Percentiles rank a stretch among this genome's conserved stretches.
phyloP scores from a whole-genome alignment of 1,140 invertebrate genomes.

The Tachypleus tridentatus region DNA sequence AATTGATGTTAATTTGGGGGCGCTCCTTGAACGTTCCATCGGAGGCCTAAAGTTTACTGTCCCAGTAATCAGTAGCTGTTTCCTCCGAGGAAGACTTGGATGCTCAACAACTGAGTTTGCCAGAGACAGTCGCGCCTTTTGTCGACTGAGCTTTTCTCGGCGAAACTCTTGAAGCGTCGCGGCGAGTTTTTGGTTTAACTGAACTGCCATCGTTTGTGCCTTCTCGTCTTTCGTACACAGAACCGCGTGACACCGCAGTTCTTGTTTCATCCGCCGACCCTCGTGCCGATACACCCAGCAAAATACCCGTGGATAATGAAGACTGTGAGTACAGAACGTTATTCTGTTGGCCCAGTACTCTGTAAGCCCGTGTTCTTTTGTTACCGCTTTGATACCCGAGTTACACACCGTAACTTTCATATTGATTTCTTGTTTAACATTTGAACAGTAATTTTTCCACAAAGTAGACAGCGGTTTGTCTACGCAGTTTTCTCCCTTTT shows the following conservation, averaged over 20 bases:
- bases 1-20: conserved; percentile 85
- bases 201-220: conserved; percentile 58
- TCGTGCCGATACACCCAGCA: conserved; percentile 77
- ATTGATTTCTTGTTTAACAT: conserved; percentile 76
- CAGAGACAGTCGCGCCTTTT: conserved; percentile 82
- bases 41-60: conserved; percentile 64
- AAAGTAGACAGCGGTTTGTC: conserved; percentile 89
- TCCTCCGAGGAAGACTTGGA: conserved; percentile 40
- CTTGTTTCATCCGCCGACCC: conserved; percentile 85
- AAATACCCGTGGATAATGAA: conserved; percentile 79
- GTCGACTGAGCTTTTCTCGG: conserved; percentile 79
- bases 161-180: conserved; percentile 88
- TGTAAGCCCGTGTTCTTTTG: conserved; percentile 91
- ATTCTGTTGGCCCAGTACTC: conserved; percentile 94
- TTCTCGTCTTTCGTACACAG: conserved; percentile 69
- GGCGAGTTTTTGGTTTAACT: conserved; percentile 52
- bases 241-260: conserved; percentile 93
- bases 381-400: conserved; percentile 80
- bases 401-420: conserved; percentile 59
- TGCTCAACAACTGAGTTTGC: conserved; percentile 34
- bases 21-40: conserved; percentile 83
- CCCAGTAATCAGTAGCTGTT: conserved; percentile 50
- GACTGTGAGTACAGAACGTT: conserved; percentile 79
- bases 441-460: conserved; percentile 92
- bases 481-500: conserved; percentile 91